A percentile compares a stretch with the other conserved stretches of the same genome.
Evolutionary conservation across 64 coral and sea anemone species (phyloP).

Genomic region (Catalaphyllia jardinei): DNA sequence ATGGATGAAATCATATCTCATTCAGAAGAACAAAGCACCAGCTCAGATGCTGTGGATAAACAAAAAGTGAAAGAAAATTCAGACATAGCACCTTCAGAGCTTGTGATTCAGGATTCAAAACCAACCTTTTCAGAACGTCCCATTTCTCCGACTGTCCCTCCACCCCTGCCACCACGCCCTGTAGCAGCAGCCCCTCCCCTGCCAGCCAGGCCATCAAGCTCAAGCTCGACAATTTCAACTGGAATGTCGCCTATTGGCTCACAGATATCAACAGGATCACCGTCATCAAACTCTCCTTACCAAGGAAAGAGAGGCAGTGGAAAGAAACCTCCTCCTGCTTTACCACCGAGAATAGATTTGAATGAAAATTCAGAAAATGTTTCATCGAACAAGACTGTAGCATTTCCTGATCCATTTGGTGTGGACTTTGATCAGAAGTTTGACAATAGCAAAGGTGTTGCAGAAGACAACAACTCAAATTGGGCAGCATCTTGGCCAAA

Average conservation of each 20-base stretch:
- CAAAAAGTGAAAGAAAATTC: not conserved
- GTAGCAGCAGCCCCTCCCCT: slow-evolving; percentile 57
- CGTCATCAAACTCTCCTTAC: slow-evolving; percentile 15
- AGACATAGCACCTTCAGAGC: slow-evolving; percentile 8
- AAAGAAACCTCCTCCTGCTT: slow-evolving; percentile 67
- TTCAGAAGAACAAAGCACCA: not conserved
- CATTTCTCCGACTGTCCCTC: slow-evolving; percentile 61
- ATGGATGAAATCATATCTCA: not conserved
- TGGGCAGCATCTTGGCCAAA: slow-evolving; percentile 29
- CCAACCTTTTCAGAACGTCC: not conserved
- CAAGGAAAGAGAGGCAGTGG: slow-evolving; percentile 36
- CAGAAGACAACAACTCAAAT: not conserved
- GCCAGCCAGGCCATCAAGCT: slow-evolving; percentile 67
- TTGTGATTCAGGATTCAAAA: slow-evolving; percentile 2
- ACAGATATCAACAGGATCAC: not conserved
- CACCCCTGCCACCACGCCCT: slow-evolving; percentile 71
- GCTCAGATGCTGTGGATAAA: not conserved
- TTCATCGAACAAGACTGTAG: slow-evolving; percentile 1
- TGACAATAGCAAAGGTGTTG: not conserved
- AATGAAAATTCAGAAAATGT: not conserved
- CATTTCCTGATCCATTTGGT: slow-evolving; percentile 57
- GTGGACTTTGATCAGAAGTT: not conserved
- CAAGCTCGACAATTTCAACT: slow-evolving; percentile 14
- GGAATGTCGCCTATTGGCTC: not conserved
- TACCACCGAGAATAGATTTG: slow-evolving; percentile 80